A percentile compares a stretch with the other conserved stretches of the same genome.
phyloP scores from a whole-genome alignment of 1,140 invertebrate species.

The Drosophila pandora region DNA sequence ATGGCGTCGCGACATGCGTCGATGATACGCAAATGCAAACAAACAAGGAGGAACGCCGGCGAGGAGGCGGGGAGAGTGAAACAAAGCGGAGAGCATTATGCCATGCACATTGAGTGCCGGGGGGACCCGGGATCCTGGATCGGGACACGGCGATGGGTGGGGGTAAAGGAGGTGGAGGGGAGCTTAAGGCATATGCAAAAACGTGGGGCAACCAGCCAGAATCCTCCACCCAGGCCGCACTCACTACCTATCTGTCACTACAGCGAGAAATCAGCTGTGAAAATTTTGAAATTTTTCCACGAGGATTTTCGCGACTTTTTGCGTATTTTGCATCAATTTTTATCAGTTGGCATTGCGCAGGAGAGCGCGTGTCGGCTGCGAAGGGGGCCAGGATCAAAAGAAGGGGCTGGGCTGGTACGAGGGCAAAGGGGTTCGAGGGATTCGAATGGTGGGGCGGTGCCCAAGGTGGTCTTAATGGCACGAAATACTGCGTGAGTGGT shows the following conservation, averaged over 20 bases:
- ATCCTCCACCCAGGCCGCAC: slow-evolving; percentile 44
- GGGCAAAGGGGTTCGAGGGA: too few relatives aligned
- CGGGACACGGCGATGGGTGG: neutral
- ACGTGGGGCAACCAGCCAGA: slow-evolving; percentile 59
- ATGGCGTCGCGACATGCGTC: slow-evolving; percentile 75
- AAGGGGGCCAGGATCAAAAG: neutral
- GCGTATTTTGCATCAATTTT: slow-evolving; percentile 83
- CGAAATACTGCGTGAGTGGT: slow-evolving; percentile 65
- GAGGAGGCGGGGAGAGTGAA: slow-evolving; percentile 15
- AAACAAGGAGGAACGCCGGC: slow-evolving; percentile 53
- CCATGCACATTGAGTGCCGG: slow-evolving; percentile 58
- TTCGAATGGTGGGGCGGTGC: neutral
- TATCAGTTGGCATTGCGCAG: slow-evolving; percentile 68
- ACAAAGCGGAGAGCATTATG: slow-evolving; percentile 50
- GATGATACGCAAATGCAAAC: slow-evolving; percentile 82
- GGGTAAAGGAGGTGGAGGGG: neutral
- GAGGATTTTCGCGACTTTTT: slow-evolving; percentile 83
- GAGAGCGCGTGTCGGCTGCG: slow-evolving; percentile 15
- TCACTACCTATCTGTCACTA: slow-evolving; percentile 42
- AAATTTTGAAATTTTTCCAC: slow-evolving; percentile 84
- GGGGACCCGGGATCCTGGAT: slow-evolving; percentile 1
- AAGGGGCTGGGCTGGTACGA: neutral
- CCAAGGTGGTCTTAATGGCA: slow-evolving; percentile 64
- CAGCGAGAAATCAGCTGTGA: slow-evolving; percentile 79
- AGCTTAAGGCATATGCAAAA: slow-evolving; percentile 77